Conservation (phyloP, 2,113 vertebrate genomes). For the Strix uralensis region DNA sequence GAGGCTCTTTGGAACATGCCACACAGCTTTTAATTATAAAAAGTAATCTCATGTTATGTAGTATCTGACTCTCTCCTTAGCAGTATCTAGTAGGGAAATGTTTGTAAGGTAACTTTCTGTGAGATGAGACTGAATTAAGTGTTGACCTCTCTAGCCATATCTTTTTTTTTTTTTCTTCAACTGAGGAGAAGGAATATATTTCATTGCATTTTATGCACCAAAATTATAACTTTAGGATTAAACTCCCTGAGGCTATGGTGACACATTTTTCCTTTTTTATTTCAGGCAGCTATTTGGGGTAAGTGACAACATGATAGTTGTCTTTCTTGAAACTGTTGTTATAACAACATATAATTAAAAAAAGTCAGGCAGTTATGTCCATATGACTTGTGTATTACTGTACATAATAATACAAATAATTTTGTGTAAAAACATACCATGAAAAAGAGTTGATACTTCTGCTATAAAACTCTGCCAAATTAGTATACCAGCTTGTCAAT, state of each 20-base stretch:
- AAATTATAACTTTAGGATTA: not conserved
- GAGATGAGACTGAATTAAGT: not conserved
- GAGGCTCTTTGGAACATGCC: not conserved
- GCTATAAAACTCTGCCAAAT: not conserved
- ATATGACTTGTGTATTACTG: not conserved
- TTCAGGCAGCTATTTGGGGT: not conserved
- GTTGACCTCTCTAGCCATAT: not conserved
- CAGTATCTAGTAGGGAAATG: not conserved
- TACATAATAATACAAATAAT: not conserved
- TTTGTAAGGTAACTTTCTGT: not conserved
- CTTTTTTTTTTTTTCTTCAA: not conserved
- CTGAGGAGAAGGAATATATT: not conserved
- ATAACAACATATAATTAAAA: not conserved
- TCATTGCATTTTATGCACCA: not conserved
- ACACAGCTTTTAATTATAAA: not conserved
- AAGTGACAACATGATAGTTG: not conserved
- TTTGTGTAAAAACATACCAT: not conserved
- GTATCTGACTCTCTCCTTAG: not conserved
- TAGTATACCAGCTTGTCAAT: not conserved
- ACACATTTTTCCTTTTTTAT: not conserved
- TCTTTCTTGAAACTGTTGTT: not conserved
- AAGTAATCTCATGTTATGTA: fast-evolving
- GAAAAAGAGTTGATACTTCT: not conserved
- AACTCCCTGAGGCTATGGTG: not conserved
- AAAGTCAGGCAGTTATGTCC: not conserved